Evolutionary conservation across 2,888 invertebrate species (phyloP).

Genomic region (Nipponacmea schrenckii): DNA sequence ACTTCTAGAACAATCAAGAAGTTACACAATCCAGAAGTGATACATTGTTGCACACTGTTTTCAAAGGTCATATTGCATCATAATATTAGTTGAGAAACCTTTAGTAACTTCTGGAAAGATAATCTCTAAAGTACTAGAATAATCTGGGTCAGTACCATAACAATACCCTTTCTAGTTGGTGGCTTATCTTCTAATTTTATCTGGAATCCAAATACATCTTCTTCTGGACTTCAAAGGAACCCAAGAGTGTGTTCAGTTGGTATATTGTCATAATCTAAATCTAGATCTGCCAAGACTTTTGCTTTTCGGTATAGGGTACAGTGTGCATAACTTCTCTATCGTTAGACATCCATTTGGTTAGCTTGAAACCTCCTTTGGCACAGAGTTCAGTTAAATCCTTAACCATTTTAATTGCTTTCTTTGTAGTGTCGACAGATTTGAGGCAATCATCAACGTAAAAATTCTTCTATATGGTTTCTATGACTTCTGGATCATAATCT

Average conservation of each 20-base stretch:
- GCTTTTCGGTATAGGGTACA: slow-evolving; percentile 29
- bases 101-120: no score
- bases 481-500: neutral
- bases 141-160: no score
- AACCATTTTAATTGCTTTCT: neutral
- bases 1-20: no score
- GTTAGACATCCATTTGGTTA: slow-evolving; percentile 35
- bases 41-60: no score
- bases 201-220: slow-evolving; percentile 24
- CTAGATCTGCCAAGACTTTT: slow-evolving; percentile 13
- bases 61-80: no score
- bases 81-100: no score
- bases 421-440: slow-evolving; percentile 11
- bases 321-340: slow-evolving; percentile 28
- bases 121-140: no score
- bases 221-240: slow-evolving; percentile 22
- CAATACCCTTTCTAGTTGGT: slow-evolving; percentile 10
- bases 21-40: no score
- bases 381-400: neutral
- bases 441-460: slow-evolving; percentile 29
- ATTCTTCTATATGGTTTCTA: slow-evolving; percentile 17
- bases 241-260: slow-evolving; percentile 30
- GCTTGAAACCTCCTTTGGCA: slow-evolving; percentile 25
- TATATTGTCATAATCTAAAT: slow-evolving; percentile 10
- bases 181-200: slow-evolving; percentile 9